These are phyloP conservation scores for Loris lydekkerianus DNA, from an alignment of 2,797 vertebrate genomes.

Conservation along the genomic window DNA sequence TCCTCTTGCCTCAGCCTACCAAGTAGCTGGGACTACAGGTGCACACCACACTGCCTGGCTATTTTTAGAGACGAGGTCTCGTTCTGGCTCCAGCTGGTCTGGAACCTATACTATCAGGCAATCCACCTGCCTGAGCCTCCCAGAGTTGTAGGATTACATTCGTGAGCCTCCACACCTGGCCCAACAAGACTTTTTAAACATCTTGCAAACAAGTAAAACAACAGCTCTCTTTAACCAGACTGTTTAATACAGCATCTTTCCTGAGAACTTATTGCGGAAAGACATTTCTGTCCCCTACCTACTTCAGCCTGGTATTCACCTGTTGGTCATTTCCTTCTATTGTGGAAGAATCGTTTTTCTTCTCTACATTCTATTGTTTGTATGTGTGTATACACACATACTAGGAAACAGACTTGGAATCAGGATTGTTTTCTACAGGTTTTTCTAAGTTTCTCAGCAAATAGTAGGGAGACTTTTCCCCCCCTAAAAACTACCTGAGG, in stretches of 20 bases:
- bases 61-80: no score
- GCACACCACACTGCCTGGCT: no score
- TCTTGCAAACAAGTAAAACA: background rate
- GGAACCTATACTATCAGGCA: background rate
- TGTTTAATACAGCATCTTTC: background rate
- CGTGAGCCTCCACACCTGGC: no score
- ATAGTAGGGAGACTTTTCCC: background rate
- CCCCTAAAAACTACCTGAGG: background rate
- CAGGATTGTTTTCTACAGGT: background rate
- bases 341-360: background rate
- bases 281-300: background rate
- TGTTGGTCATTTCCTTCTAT: background rate
- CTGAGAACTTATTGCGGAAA: background rate
- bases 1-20: no score
- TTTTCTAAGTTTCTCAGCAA: background rate
- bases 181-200: background rate
- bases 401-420: slow-evolving; percentile 30
- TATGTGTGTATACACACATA: background rate
- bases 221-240: background rate
- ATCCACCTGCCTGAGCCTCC: no score
- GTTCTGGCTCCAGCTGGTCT: no score
- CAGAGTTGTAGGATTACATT: no score
- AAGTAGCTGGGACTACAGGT: no score
- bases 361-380: background rate
- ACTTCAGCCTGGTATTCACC: background rate